Evolutionary conservation across 2,797 vertebrate species (phyloP), one percentile per base, ranked within the genome.

Genomic region (Loriculus beryllinus): DNA sequence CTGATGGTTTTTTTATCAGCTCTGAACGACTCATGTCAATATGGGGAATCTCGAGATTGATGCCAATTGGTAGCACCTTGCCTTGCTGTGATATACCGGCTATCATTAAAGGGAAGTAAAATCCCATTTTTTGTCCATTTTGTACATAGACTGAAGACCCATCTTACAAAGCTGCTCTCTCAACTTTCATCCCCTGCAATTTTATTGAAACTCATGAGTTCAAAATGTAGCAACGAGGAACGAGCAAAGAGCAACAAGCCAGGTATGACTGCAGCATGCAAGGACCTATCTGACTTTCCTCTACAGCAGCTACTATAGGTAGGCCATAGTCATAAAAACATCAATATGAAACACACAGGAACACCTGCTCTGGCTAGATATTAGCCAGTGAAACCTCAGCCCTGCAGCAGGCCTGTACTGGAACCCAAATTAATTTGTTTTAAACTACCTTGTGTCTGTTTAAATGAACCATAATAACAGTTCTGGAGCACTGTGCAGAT

Each of bases 341-440:
- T 29, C 37, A 64, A 42, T 7, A 4, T 11, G 59, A 81, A 95
- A 64, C 25, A 77, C 47, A n/a, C 23, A 70, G 47, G 42, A 76
- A 76, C 39, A 47, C 42, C 43, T 43, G 48, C 71, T 56, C 88
- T 81, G 31, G 60, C 51, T 74, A n/a, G 7, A 28, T 62, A 60
- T 25, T 76, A 65, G 51, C 40, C 64, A 48, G 51, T 25, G 69
- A 94, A 90, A 90, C 79, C 64, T 67, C 60, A 95, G 68, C 64
- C 90, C 82, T 89, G 51, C 54, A 93, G 87, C 68, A 90, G 79
- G 49, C 49, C 69, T 84, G 63, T 88, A 54, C 75, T 72, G 60
- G 60, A 93, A 91, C 37, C 40, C 83, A 92, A 84, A 92, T 94
- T 76, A 93, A 96, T 90, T 93, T 94, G 65, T 76, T 88, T 87